These are phyloP conservation scores for Ceyx cyanopectus DNA, from an alignment of 2,113 vertebrate genomes.

Conservation along the genomic window DNA sequence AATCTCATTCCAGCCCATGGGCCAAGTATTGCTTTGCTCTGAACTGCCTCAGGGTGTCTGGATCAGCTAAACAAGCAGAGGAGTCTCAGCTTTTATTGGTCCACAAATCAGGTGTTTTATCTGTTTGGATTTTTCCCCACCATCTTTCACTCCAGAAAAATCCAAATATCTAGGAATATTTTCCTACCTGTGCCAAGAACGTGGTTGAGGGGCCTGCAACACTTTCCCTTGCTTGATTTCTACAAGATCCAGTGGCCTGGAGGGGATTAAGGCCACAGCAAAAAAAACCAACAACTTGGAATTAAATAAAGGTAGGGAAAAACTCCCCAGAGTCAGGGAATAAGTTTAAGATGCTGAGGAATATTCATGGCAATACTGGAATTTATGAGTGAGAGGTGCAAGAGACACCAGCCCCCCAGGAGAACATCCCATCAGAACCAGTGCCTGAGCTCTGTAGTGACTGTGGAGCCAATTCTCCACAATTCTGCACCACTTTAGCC, in stretches of 20 bases:
- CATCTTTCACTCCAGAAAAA: neutral
- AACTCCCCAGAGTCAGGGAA: neutral
- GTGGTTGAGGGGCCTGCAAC: neutral
- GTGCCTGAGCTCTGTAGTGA: neutral
- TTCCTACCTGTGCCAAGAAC: neutral
- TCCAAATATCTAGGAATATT: neutral
- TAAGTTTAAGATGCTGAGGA: neutral
- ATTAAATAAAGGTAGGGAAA: neutral
- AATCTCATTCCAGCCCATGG: no score
- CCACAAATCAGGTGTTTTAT: neutral
- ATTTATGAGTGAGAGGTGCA: fast-evolving
- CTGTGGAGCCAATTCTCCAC: neutral
- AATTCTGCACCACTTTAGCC: neutral
- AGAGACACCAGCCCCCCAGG: neutral
- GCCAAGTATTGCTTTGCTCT: no score
- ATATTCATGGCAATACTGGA: neutral
- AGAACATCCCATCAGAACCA: neutral
- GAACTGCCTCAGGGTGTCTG: neutral
- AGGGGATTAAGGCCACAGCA: neutral
- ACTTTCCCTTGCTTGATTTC: neutral
- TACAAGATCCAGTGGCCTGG: neutral
- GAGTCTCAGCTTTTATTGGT: neutral
- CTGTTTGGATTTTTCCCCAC: neutral
- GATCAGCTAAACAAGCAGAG: neutral
- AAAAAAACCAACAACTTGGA: neutral